Evolutionary conservation across 2,113 vertebrate species (phyloP).

Genomic region (Xiphias gladius): DNA sequence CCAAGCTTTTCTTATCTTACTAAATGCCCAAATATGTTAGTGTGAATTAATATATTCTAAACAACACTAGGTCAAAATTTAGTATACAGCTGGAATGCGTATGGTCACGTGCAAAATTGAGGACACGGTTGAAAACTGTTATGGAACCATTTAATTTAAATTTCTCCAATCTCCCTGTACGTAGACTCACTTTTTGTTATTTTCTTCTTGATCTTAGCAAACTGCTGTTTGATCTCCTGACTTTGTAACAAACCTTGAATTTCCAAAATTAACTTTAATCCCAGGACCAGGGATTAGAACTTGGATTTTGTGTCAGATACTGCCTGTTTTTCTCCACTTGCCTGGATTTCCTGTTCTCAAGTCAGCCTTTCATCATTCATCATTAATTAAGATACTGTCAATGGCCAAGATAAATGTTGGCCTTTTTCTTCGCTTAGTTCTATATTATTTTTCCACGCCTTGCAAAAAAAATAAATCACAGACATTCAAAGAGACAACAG

Average conservation of each 20-base stretch:
- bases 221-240: constrained; percentile 5
- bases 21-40: neutral
- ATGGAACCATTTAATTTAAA: neutral
- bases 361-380: neutral
- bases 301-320: neutral
- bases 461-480: neutral
- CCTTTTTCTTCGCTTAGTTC: neutral
- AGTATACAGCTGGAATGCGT: too few species aligned
- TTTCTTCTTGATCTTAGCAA: neutral
- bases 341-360: neutral
- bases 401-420: neutral
- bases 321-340: neutral
- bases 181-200: neutral
- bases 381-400: neutral
- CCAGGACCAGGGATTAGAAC: neutral
- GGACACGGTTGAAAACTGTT: too few species aligned
- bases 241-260: constrained; percentile 15
- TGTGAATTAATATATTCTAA: neutral
- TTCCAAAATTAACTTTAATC: neutral
- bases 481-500: neutral
- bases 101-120: too few species aligned
- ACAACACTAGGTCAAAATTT: too few species aligned
- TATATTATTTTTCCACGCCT: neutral
- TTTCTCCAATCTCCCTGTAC: neutral
- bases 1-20: neutral